Evolutionary conservation across 2,888 invertebrate species (phyloP).

Genomic region (Drosophila mayaguana): DNA sequence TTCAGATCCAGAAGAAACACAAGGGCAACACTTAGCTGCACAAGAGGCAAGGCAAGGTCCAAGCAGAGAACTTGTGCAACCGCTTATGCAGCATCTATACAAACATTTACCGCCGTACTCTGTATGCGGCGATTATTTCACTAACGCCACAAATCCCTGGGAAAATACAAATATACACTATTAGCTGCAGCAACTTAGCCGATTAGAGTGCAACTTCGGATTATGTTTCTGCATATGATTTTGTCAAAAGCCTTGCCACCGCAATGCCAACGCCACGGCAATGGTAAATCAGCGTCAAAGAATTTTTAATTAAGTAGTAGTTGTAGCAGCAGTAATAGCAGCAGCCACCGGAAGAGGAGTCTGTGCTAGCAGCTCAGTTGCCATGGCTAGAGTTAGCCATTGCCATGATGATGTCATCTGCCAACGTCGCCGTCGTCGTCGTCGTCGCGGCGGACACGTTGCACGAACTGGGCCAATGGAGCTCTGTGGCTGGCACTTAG

Average conservation of each 20-base stretch:
- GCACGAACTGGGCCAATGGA: constrained; percentile 59
- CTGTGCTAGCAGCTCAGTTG: constrained; percentile 30
- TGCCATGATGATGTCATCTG: constrained; percentile 43
- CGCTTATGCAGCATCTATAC: constrained; percentile 47
- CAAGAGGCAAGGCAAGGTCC: constrained; percentile 5
- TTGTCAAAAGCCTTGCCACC: constrained; percentile 36
- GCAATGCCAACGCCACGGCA: constrained; percentile 32
- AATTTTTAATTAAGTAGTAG: constrained; percentile 76
- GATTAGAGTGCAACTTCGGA: constrained; percentile 40
- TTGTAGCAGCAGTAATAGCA: constrained; percentile 10
- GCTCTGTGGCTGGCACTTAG: constrained; percentile 65
- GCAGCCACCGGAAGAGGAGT: constrained; percentile 2
- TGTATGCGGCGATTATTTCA: constrained; percentile 11
- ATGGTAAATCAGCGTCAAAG: constrained; percentile 56
- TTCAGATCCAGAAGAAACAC: constrained; percentile 9
- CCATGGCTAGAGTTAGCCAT: constrained; percentile 26
- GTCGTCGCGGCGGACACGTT: constrained; percentile 55
- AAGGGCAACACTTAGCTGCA: constrained; percentile 9
- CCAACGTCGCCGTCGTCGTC: constrained; percentile 26
- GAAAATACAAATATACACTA: constrained; percentile 5
- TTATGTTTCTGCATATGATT: constrained; percentile 55
- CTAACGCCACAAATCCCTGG: constrained; percentile 53
- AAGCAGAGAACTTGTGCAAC: constrained; percentile 55
- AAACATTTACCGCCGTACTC: constrained; percentile 15
- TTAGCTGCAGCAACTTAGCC: constrained; percentile 26